Base-by-base conservation (phyloP, 2,113 vertebrate species). In the Anthoscopus minutus region DNA sequence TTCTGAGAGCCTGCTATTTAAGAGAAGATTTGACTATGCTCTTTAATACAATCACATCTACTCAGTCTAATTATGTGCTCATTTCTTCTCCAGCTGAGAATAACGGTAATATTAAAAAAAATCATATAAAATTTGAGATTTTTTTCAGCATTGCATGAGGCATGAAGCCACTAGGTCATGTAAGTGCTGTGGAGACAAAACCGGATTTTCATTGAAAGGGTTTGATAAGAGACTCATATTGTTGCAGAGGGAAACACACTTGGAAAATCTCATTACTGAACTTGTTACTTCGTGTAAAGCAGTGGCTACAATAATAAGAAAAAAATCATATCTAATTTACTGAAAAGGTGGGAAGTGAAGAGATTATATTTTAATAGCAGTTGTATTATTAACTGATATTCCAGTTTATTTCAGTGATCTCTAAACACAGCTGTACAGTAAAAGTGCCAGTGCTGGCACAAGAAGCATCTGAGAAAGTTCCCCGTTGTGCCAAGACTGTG, bases 401-500 rank as follows among this genome's bases (percentile, higher is more conserved):
- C 89, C 81, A 19, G 31, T 87, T 60, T 91, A 40, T 72, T 92
- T 93, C 31, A 51, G 48, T 65, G 67, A 73, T 91, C 81, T 51
- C 42, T 84, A 83, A 70, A 72, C 88, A 92, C 80, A 86, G 91
- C 93, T 97, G 81, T 95, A 93, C 56, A 80, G 86, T 80, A 54
- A 60, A 81, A 96, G 70, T 92, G 90, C 89, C 92, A 93, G 92
- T 69, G 74, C 82, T 95, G 81, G 95, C 95, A 91, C 27, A 3
- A 66, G 69, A 76, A 65, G 69, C 89, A 82, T 81, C 90, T 58
- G 44, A 96, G 87, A 93, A 94, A 87, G 93, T 95, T 95, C 84
- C 97, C 94, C 0, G 4, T 96, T 79, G 86, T 88, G 95, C 96
- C 85, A 87, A 96, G 95, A 94, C 95, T 96, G 92, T 97, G 97